Base-by-base conservation (phyloP, 1,140 invertebrate genomes). In the Druon quercuslanigerum region DNA sequence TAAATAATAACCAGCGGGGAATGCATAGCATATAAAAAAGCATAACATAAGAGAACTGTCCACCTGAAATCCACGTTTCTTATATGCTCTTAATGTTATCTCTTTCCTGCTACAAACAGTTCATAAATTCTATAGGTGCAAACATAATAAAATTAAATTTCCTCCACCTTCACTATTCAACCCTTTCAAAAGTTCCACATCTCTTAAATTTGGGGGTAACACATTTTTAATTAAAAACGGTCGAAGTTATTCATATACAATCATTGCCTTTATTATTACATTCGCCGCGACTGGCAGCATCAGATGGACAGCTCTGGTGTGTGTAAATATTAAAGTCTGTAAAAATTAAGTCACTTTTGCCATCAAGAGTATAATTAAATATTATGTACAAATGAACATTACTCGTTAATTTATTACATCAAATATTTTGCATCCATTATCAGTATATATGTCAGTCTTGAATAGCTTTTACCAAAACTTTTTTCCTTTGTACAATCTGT, bases 321-420 rank as follows among this genome's bases (percentile, higher is more conserved):
- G 72, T 40, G 73, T 80, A 82, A 84, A 76, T 79, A 72, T 79
- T 78, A 73, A 78, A 81, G 75, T 77, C 80, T 84, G 79, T 84
- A 84, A 81, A 84, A 86, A 86, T 90, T 91, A 91, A 91, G 90
- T 91, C 90, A 87, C 90, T 84, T 86, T 89, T 90, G 90, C 90
- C 90, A 85, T 90, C 84, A 83, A 88, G 83, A 88, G 88, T 86
- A 88, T 89, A 90, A 90, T 90, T 90, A 89, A 90, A 88, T 89
- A 88, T 88, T 91, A 91, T 91, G 77, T 91, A 91, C 90, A 91
- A 90, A 89, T 88, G 82, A 91, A 89, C 86, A 88, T 85, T 88
- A 87, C 82, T 90, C 79, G 83, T 88, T 87, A 90, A 78, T 86
- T 87, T 87, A 90, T 90, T 89, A 91, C 88, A 90, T 90, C 87